phyloP scores from a whole-genome alignment of 1,140 invertebrate species.

The Camponotus vicinus region DNA sequence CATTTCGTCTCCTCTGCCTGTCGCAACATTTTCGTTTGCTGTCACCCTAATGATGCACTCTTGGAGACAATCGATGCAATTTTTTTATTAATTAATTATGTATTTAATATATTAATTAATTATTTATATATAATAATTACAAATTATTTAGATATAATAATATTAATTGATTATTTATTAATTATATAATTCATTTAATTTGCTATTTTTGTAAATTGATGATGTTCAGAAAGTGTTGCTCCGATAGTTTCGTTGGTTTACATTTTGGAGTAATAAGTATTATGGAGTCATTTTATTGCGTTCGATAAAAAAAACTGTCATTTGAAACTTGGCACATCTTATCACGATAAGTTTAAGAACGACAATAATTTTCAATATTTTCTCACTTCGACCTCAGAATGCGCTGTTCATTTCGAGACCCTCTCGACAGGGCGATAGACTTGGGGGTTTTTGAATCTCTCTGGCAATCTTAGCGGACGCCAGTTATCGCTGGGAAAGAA shows the following conservation, averaged over 20 bases:
- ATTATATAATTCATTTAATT: background rate
- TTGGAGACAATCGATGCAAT: background rate
- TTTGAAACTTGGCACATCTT: background rate
- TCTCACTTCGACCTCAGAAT: background rate
- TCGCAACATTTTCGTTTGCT: conserved; percentile 52
- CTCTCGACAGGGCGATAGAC: too few species aligned
- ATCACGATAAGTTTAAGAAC: background rate
- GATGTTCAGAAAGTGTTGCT: background rate
- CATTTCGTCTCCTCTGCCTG: conserved; percentile 23
- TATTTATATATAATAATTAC: too few species aligned
- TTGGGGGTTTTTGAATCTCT: background rate
- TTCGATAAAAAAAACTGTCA: background rate
- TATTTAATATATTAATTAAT: too few species aligned
- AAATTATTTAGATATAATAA: too few species aligned
- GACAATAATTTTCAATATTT: background rate
- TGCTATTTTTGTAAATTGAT: background rate
- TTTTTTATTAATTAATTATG: too few species aligned
- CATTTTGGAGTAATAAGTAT: background rate
- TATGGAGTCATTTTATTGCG: background rate
- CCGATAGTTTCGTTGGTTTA: background rate
- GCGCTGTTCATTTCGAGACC: background rate
- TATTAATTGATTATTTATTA: too few species aligned
- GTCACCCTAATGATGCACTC: background rate
- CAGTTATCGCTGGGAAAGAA: conserved; percentile 24
- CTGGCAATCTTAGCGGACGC: background rate